Evolutionary conservation across 2,113 vertebrate genomes (phyloP).

Genomic region (Nannobrachium achirus): DNA sequence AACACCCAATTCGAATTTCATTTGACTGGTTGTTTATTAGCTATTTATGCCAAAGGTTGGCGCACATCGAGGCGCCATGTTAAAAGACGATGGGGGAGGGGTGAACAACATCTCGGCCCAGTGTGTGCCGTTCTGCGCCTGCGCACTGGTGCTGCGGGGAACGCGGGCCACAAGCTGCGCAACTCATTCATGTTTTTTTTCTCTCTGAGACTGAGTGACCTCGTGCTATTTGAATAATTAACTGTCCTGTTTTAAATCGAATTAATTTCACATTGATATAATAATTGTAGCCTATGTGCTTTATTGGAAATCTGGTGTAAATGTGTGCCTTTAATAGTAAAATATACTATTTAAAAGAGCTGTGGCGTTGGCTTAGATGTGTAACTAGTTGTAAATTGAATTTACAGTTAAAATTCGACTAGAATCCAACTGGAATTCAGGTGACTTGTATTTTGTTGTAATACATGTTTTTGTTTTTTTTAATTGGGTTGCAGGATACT

Average conservation of each 20-base stretch:
- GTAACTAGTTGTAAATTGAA: constrained; percentile 37
- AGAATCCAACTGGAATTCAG: no score
- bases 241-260: background rate
- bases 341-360: background rate
- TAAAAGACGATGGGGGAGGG: constrained; percentile 84
- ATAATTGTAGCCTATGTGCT: no score
- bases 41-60: constrained; percentile 68
- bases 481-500: background rate
- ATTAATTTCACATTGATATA: background rate
- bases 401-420: no score
- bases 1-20: background rate
- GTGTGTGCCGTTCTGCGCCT: constrained; percentile 74
- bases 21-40: constrained; percentile 16
- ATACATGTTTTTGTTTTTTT: background rate
- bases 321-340: no score
- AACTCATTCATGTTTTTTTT: constrained; percentile 71
- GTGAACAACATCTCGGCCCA: constrained; percentile 65
- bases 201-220: constrained; percentile 53
- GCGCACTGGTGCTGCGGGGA: constrained; percentile 76
- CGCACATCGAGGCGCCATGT: constrained; percentile 89
- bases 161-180: constrained; percentile 84
- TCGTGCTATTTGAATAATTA: constrained; percentile 53
- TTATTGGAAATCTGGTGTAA: no score
- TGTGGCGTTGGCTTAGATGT: no score
- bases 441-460: background rate